phyloP scores from a whole-genome alignment of 2,113 vertebrate genomes.

The Triplophysa siluroides region DNA sequence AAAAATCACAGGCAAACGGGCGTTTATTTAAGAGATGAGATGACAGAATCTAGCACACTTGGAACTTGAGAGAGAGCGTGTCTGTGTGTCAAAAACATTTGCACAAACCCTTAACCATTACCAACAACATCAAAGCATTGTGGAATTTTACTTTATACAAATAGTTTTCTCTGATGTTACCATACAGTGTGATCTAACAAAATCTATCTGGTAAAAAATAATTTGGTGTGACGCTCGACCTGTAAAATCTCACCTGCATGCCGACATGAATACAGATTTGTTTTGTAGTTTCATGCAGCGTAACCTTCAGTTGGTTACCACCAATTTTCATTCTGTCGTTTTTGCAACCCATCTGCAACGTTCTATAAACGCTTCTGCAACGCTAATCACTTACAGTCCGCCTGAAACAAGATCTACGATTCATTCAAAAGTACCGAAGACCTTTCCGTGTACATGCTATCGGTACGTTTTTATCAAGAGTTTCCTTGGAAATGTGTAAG shows the following conservation, averaged over 20 bases:
- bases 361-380: not conserved
- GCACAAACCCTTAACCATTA: not conserved
- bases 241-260: conserved; percentile 1
- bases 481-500: conserved; percentile 18
- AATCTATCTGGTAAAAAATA: not conserved
- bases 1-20: conserved; percentile 16
- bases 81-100: not conserved
- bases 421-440: not conserved
- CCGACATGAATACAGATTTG: not conserved
- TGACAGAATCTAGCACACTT: conserved; percentile 4
- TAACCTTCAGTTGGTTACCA: not conserved
- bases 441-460: not conserved
- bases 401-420: not conserved
- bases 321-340: not conserved
- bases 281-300: not conserved
- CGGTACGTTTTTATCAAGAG: conserved; percentile 1
- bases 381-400: not conserved
- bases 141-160: no score
- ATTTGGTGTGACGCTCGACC: not conserved
- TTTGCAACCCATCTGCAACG: not conserved
- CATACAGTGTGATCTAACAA: no score
- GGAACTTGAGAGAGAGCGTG: not conserved
- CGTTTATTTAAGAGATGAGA: conserved; percentile 2
- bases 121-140: no score
- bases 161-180: no score